These are phyloP conservation scores for Tetragonula carbonaria DNA, from an alignment of 2,888 invertebrate genomes.

Conservation along the genomic window DNA sequence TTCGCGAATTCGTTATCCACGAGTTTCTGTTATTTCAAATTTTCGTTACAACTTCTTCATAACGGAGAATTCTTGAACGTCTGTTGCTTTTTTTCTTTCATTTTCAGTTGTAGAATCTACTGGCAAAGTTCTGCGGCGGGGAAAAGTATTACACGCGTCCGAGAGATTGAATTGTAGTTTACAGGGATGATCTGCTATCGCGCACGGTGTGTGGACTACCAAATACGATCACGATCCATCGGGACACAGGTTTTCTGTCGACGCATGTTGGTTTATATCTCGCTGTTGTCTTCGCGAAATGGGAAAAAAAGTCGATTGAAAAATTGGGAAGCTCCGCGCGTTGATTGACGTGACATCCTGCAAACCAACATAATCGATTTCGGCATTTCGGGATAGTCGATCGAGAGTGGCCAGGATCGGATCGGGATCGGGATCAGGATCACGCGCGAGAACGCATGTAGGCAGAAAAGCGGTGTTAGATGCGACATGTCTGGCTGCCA, in stretches of 20 bases:
- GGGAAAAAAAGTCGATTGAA: not conserved
- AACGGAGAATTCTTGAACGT: too few relatives aligned
- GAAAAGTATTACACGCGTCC: too few relatives aligned
- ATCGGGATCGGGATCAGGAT: conserved; percentile 42
- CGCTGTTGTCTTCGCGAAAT: not conserved
- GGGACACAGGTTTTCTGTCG: not conserved
- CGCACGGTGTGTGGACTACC: too few relatives aligned
- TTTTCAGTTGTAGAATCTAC: too few relatives aligned
- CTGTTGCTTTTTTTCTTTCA: too few relatives aligned
- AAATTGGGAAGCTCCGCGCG: conserved; percentile 9
- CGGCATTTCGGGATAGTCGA: conserved; percentile 28
- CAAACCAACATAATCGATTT: conserved; percentile 48
- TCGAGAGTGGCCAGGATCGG: conserved; percentile 18
- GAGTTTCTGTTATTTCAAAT: too few relatives aligned
- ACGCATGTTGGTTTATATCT: not conserved
- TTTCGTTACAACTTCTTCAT: too few relatives aligned
- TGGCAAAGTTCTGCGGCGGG: too few relatives aligned
- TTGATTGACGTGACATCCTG: conserved; percentile 16
- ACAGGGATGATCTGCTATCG: not conserved
- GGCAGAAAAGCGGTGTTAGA: conserved; percentile 42
- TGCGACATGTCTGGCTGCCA: conserved; percentile 31
- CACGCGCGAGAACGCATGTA: conserved; percentile 4
- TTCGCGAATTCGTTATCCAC: too few relatives aligned
- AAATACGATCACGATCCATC: not conserved
- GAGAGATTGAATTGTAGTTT: not conserved